Percentiles rank a stretch among this genome's conserved stretches.
Evolutionary conservation across 2,888 invertebrate species (phyloP).

Genomic region (Phlogophora meticulosa): DNA sequence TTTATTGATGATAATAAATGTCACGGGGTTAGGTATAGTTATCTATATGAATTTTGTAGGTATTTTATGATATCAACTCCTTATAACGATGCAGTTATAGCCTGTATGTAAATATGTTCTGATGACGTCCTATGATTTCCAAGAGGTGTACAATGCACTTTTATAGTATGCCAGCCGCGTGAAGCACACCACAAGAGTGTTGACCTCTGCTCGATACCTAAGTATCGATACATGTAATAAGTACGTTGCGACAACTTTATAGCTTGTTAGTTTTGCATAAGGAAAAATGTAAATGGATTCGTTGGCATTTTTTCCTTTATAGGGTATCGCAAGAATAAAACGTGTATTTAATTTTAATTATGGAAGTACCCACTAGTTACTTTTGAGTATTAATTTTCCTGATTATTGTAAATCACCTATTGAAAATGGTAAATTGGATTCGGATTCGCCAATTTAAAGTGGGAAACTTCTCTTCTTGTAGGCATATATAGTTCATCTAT

Average conservation of each 20-base stretch:
- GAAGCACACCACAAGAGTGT: conserved; percentile 77
- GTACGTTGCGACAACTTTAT: conserved; percentile 30
- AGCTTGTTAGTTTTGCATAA: conserved; percentile 14
- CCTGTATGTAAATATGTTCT: conserved; percentile 69
- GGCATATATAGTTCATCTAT: not conserved
- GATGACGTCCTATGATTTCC: conserved; percentile 81
- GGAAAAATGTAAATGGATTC: conserved; percentile 16
- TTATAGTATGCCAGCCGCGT: conserved; percentile 85
- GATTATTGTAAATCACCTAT: not conserved
- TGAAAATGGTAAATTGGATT: not conserved
- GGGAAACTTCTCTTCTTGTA: not conserved
- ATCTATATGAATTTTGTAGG: not conserved
- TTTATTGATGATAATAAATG: conserved; percentile 17
- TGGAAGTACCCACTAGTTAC: not conserved
- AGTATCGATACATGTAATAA: conserved; percentile 43
- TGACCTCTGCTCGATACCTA: conserved; percentile 51
- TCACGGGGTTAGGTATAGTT: conserved; percentile 1
- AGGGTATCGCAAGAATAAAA: not conserved
- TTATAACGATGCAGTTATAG: conserved; percentile 60
- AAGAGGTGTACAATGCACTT: conserved; percentile 88
- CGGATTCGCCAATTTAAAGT: not conserved
- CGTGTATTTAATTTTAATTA: conserved; percentile 13
- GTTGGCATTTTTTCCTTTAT: conserved; percentile 20
- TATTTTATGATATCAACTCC: conserved; percentile 39
- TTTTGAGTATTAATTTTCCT: not conserved